Conservation (phyloP, 2,888 invertebrate genomes). For the Pyrgus malvae region DNA sequence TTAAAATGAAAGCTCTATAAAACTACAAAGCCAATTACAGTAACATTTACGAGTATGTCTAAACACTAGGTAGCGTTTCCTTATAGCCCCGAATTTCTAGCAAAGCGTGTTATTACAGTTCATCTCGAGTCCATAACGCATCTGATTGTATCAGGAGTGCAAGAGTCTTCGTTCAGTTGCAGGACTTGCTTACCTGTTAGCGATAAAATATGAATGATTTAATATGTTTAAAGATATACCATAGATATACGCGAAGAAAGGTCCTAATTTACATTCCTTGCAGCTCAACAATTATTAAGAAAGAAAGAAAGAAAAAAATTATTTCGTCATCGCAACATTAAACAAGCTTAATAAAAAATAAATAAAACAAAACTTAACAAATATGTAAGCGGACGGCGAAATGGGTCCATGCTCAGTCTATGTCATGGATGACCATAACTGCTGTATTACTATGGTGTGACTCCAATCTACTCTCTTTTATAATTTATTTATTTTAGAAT, state of each 20-base stretch:
- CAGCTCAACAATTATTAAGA: too few relatives aligned
- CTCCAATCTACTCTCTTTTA: too few relatives aligned
- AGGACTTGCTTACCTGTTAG: background rate
- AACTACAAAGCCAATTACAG: background rate
- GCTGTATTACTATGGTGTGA: too few relatives aligned
- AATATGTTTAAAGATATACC: background rate
- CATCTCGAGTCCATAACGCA: slow-evolving; percentile 13
- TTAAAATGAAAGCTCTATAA: background rate
- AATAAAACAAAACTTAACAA: too few relatives aligned
- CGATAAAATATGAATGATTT: background rate
- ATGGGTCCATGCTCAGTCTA: too few relatives aligned
- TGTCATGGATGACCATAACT: too few relatives aligned
- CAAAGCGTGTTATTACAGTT: slow-evolving; percentile 15
- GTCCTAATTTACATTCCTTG: too few relatives aligned
- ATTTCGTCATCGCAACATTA: too few relatives aligned
- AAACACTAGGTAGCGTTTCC: slow-evolving; percentile 2
- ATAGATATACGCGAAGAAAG: background rate
- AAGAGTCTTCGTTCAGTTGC: background rate
- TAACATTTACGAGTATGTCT: slow-evolving; percentile 13
- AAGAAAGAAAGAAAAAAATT: too few relatives aligned
- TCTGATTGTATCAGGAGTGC: slow-evolving; percentile 13
- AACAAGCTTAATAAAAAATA: too few relatives aligned
- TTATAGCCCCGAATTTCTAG: slow-evolving; percentile 11
- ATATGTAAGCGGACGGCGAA: too few relatives aligned
- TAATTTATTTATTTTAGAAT: too few relatives aligned